Conservation (phyloP, 2,888 invertebrate genomes). For the Platycnemis pennipes region DNA sequence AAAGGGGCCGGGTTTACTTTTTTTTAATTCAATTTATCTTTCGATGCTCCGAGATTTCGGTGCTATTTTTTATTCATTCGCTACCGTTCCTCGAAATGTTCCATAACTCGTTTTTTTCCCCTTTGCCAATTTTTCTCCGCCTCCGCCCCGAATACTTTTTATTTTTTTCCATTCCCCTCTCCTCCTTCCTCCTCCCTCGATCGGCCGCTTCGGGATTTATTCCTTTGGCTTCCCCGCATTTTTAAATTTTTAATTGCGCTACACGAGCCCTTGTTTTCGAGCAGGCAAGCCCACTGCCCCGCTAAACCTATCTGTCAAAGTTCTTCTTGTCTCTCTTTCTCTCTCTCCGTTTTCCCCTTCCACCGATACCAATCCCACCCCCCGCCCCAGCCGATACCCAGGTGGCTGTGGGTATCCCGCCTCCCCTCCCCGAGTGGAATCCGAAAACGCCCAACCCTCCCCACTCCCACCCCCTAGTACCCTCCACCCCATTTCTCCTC, state of each 20-base stretch:
- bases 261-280: conserved; percentile 23
- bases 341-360: neutral
- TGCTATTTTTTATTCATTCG: conserved; percentile 34
- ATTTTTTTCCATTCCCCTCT: neutral
- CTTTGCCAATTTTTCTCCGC: conserved; percentile 32
- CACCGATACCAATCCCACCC: neutral
- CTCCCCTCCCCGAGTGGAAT: neutral
- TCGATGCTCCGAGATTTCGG: conserved; percentile 24
- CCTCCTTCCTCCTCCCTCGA: neutral
- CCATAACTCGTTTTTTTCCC: conserved; percentile 26
- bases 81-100: conserved; percentile 39
- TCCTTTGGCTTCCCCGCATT: conserved; percentile 39
- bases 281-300: neutral
- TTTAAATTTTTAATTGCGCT: conserved; percentile 27
- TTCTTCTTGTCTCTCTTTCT: conserved; percentile 14
- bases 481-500: neutral
- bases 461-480: neutral
- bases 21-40: conserved; percentile 32
- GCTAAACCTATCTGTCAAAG: conserved; percentile 39
- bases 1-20: neutral
- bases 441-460: neutral
- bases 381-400: conserved; percentile 12
- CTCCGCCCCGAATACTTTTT: neutral
- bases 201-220: conserved; percentile 31
- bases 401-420: conserved; percentile 7